phyloP scores from a whole-genome alignment of 2,797 vertebrate genomes.

The Ispidina lecontei region DNA sequence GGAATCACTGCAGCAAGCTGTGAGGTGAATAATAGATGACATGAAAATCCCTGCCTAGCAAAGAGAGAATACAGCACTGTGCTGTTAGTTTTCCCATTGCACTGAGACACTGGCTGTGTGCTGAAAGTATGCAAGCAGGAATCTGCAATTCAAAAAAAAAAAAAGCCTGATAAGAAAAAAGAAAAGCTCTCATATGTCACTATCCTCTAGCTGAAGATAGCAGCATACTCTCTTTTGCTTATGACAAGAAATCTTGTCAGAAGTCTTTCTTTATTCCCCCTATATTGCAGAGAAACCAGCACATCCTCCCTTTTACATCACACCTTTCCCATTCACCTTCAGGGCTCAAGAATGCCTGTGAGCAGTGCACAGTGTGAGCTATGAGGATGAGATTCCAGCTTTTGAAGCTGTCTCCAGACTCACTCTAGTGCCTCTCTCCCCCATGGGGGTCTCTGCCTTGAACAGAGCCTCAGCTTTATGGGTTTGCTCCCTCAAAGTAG shows the following conservation, averaged over 20 bases:
- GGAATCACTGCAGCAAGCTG: conserved; percentile 27
- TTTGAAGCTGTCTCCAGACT: not conserved
- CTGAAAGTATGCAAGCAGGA: not conserved
- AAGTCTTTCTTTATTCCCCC: not conserved
- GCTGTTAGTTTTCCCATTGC: not conserved
- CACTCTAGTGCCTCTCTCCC: not conserved
- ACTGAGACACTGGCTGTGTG: not conserved
- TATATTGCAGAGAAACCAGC: not conserved
- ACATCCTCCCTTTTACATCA: not conserved
- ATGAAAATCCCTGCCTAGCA: not conserved
- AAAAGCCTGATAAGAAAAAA: not conserved
- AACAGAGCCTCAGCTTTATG: not conserved
- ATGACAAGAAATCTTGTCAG: not conserved
- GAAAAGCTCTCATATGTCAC: not conserved
- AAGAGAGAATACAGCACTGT: not conserved
- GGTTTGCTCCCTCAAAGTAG: not conserved
- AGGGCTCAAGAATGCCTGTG: not conserved
- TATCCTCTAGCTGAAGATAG: not conserved
- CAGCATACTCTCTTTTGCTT: not conserved
- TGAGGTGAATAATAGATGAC: conserved; percentile 48
- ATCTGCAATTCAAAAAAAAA: not conserved
- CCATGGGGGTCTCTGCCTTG: accelerated
- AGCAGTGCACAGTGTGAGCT: not conserved
- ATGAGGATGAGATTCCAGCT: not conserved
- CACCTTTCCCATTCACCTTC: accelerated